A percentile compares a stretch with the other conserved stretches of the same genome.
Evolutionary conservation across 2,888 invertebrate species (phyloP).

Genomic region (Andrena hattorfiana): DNA sequence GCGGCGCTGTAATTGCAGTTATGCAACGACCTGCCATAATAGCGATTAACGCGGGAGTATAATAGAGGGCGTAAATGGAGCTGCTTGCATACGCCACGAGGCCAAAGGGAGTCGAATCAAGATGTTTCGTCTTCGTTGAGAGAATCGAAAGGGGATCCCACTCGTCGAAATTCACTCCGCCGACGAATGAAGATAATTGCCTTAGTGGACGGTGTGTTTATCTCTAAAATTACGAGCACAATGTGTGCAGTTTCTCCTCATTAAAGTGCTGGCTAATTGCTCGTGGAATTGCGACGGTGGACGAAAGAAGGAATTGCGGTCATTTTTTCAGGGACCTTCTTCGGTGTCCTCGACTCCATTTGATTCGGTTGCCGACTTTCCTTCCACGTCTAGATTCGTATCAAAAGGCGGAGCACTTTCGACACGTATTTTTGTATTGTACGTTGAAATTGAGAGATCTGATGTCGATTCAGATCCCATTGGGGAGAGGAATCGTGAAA

Average conservation of each 20-base stretch:
- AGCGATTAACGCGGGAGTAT: conserved; percentile 78
- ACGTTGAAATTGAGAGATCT: background rate
- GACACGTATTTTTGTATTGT: background rate
- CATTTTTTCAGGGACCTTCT: conserved; percentile 5
- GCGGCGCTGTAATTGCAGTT: conserved; percentile 78
- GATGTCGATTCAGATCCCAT: background rate
- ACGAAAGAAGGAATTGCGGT: conserved; percentile 39
- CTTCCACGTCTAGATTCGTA: background rate
- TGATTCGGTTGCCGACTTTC: background rate
- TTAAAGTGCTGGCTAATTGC: conserved; percentile 53
- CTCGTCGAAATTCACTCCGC: conserved; percentile 50
- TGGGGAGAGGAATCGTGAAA: background rate
- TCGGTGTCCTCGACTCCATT: background rate
- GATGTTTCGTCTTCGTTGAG: background rate
- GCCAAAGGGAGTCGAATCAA: background rate
- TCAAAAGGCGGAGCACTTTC: background rate
- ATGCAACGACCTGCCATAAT: conserved; percentile 78
- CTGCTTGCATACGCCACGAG: conserved; percentile 18
- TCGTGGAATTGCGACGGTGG: conserved; percentile 50
- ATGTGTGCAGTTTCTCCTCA: conserved; percentile 58
- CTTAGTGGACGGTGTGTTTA: conserved; percentile 30
- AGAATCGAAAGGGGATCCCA: conserved; percentile 1
- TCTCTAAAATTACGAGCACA: conserved; percentile 52
- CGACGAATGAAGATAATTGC: conserved; percentile 50
- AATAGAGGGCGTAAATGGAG: conserved; percentile 69